Base-by-base conservation (phyloP, 1,140 invertebrate species). In the Drosophila repleta region DNA sequence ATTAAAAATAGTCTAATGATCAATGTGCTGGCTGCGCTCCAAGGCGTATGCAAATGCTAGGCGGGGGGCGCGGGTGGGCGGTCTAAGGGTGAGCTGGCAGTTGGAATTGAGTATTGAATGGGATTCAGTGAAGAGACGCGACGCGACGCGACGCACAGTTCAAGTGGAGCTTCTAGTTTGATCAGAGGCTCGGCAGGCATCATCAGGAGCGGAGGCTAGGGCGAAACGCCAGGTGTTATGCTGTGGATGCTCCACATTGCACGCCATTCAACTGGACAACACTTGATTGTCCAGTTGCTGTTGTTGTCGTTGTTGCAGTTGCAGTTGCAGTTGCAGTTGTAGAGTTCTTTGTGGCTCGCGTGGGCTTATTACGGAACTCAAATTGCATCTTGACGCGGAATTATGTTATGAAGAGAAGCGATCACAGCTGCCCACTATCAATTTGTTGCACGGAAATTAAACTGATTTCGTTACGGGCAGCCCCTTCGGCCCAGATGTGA, bases 1-100 rank as follows among this genome's bases (percentile, higher is more conserved):
- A 85, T 85, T 85, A 85, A 87, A 87, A 85, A 85, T 85, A 82
- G 82, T 85, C 81, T 85, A 85, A 85, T 85, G 81, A 85, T 85
- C 81, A 87, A 69, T 82, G 76, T 51, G 26, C 1, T 35, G 29
- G 15, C 20, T n/a, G 20, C 37, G 6, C 26, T 11, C 10, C 11
- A 24, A 29, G 62, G 48, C 45, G 52, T 68, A 76, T 76, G 74
- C 74, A 76, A 76, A 76, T 74, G 26, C 56, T 61, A 17, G 39
- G 4, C 6, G 39, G 39, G n/a, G 15, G 15, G 3, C 4, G 15
- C 15, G 7, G 15, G 39, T 29, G n/a, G 39, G n/a, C 26, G 15
- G 15, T 18, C 49, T 52, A 32, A 37, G 53, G 17, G 21, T 43
- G 32, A 15, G 53, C 37, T 13, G 17, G 15, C 13, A 21, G 35